phyloP scores from a whole-genome alignment of 2,113 vertebrate genomes.

The Mormyrus lacerda region DNA sequence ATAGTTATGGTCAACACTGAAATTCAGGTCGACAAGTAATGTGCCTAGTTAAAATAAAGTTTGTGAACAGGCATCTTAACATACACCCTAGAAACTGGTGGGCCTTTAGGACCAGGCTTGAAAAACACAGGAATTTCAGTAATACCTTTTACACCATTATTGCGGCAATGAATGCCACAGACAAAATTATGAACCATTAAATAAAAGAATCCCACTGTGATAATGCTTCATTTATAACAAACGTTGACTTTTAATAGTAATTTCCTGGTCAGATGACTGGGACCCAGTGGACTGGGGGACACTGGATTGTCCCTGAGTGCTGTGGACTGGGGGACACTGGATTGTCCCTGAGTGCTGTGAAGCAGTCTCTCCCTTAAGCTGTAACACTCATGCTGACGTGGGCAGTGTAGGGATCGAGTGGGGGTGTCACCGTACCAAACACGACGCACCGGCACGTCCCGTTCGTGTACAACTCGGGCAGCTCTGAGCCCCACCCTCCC shows the following conservation, averaged over 20 bases:
- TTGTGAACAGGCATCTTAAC: background rate
- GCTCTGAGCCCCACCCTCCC: background rate
- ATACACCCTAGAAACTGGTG: background rate
- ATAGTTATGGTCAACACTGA: background rate
- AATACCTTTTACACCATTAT: background rate
- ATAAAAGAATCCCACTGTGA: background rate
- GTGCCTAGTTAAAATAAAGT: background rate
- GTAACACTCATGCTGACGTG: background rate
- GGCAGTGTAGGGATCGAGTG: background rate
- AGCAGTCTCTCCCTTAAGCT: background rate
- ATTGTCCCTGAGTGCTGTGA: background rate
- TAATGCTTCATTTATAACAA: background rate
- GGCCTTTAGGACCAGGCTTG: background rate
- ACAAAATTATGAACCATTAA: background rate
- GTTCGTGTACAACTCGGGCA: background rate
- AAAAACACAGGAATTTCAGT: background rate
- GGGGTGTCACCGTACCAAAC: background rate
- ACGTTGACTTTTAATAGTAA: background rate
- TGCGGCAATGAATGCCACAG: background rate
- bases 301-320: background rate
- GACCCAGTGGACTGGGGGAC: background rate
- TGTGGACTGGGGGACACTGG: background rate
- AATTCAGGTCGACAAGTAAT: background rate
- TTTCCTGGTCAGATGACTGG: background rate
- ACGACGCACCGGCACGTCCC: background rate